Base-by-base conservation (phyloP, 2,888 invertebrate genomes). In the Drosophila acutilabella region DNA sequence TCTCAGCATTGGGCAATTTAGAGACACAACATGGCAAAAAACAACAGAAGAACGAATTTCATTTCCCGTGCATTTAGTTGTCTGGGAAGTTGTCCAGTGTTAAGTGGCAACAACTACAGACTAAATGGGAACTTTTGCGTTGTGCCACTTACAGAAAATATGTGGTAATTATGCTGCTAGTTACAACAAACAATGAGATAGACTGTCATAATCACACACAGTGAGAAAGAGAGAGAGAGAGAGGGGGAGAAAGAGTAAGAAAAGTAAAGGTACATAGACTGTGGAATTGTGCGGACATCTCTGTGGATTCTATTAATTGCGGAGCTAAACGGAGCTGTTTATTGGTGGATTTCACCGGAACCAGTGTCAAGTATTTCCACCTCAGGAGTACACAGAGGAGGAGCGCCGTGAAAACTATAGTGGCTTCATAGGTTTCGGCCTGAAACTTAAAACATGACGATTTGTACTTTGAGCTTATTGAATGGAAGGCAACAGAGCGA, bases 151-250 rank as follows among this genome's bases (percentile, higher is more conserved):
- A 83, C 82, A 83, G 78, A 82, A 79, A 86, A 83, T 83, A 83
- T 83, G 83, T 87, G 87, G 87, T 87, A 87, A 87, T 84, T 83
- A 83, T 84, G 71, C 87, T 81, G 81, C 81, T 84, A 79, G 82
- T 78, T 78, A 75, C 85, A 82, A 75, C 76, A 68, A 71, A 62
- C 73, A 72, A 72, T 50, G 48, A 50, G 56, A 56, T 70, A 51
- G 54, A 53, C 53, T 51, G 51, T 16, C 53, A 61, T 66, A 56
- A 45, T 40, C 58, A 60, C 33, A 10, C 56, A 60, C 65, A 66
- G 45, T 48, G 54, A 50, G 45, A 20, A 45, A 64, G 66, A 52
- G 50, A 42, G 59, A 62, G 36, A 7, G 45, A 47, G 52, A 56
- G 61, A 41, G 36, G 23, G 62, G 62, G 16, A 33, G 50, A 16